Evolutionary conservation across 2,888 invertebrate species (phyloP).

Genomic region (Dolomedes plantarius): DNA sequence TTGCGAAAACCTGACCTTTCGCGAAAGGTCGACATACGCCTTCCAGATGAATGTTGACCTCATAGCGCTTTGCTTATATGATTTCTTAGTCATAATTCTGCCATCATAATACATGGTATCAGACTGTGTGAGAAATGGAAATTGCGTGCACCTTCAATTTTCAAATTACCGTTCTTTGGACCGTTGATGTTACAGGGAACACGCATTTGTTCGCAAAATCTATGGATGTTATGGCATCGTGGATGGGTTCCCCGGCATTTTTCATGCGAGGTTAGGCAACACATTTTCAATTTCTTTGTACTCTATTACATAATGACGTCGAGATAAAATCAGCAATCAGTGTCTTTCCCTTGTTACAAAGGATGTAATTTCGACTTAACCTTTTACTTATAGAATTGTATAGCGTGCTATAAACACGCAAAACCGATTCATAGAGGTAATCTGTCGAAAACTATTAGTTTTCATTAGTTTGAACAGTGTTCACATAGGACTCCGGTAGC

Average conservation of each 20-base stretch:
- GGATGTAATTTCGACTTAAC: too few species aligned
- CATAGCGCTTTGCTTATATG: background rate
- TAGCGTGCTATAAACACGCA: too few species aligned
- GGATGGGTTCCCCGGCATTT: background rate
- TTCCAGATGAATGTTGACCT: conserved; percentile 51
- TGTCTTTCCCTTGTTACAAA: background rate
- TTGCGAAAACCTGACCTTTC: conserved; percentile 56
- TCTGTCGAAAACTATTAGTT: too few species aligned
- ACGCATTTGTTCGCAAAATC: background rate
- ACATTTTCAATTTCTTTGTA: background rate
- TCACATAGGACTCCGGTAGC: too few species aligned
- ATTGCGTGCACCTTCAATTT: background rate
- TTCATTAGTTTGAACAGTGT: too few species aligned
- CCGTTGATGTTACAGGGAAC: background rate
- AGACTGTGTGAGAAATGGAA: too few species aligned
- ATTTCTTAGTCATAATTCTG: background rate
- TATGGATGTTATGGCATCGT: background rate
- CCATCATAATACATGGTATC: background rate
- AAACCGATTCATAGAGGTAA: too few species aligned
- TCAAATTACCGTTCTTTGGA: background rate
- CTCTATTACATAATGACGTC: background rate
- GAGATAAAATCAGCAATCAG: background rate
- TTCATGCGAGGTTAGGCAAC: background rate
- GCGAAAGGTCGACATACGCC: conserved; percentile 49
- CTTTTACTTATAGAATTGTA: too few species aligned